phyloP scores from a whole-genome alignment of 2,113 vertebrate species.

The Cyrtonyx montezumae region DNA sequence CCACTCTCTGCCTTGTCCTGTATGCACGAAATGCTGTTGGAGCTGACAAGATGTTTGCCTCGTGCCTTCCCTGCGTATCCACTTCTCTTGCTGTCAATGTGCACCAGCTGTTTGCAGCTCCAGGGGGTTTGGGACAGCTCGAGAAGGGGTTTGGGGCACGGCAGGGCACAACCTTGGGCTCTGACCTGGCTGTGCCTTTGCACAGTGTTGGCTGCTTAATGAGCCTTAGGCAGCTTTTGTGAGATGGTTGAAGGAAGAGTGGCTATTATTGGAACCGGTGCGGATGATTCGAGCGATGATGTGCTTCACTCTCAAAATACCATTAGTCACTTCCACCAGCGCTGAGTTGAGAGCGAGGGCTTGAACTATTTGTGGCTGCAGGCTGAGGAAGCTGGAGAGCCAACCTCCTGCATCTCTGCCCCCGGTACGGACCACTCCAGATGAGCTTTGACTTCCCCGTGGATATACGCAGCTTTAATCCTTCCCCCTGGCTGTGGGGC shows the following conservation, averaged over 20 bases:
- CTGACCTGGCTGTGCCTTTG: neutral
- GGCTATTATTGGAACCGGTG: slow-evolving; percentile 23
- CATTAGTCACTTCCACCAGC: slow-evolving; percentile 8
- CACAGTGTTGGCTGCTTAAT: slow-evolving; percentile 3
- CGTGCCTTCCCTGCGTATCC: neutral
- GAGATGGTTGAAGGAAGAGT: neutral
- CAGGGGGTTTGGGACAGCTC: neutral
- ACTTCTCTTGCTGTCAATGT: neutral
- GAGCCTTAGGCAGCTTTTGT: neutral
- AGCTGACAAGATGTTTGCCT: neutral
- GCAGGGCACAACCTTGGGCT: neutral
- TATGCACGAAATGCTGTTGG: neutral
- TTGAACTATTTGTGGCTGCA: slow-evolving; percentile 17
- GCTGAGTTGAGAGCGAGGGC: neutral
- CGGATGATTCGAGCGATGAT: neutral
- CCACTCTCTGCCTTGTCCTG: neutral
- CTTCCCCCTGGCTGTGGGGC: neutral
- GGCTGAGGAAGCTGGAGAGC: neutral
- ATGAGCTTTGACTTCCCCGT: neutral
- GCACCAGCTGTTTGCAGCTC: neutral
- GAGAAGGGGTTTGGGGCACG: neutral
- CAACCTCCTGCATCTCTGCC: neutral
- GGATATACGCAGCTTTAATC: accelerated
- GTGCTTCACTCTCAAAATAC: slow-evolving; percentile 17
- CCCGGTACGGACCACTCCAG: neutral